These are phyloP conservation scores for Hybos culiciformis DNA, from an alignment of 2,888 invertebrate genomes.

Conservation along the genomic window DNA sequence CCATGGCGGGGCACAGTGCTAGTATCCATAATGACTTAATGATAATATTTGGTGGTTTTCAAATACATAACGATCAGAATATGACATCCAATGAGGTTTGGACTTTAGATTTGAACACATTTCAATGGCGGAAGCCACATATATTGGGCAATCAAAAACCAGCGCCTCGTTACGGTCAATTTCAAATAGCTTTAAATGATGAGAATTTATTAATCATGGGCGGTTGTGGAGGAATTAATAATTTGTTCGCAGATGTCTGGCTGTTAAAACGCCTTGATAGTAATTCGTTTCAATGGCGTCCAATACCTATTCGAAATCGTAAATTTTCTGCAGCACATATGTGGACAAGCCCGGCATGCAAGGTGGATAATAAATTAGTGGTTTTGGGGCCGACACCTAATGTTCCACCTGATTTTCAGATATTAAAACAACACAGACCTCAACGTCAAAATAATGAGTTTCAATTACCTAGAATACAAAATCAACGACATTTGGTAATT, in stretches of 20 bases:
- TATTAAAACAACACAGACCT: slow-evolving; percentile 31
- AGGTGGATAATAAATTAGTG: slow-evolving; percentile 62
- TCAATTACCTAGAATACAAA: not conserved
- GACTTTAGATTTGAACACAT: slow-evolving; percentile 66
- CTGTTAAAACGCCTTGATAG: slow-evolving; percentile 65
- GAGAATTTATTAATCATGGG: slow-evolving; percentile 68
- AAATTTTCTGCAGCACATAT: slow-evolving; percentile 73
- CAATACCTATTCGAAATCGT: slow-evolving; percentile 59
- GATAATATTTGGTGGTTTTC: slow-evolving; percentile 68
- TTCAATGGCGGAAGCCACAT: slow-evolving; percentile 63
- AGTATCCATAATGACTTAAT: slow-evolving; percentile 68
- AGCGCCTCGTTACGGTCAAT: slow-evolving; percentile 80
- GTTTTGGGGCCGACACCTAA: slow-evolving; percentile 42
- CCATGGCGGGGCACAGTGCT: slow-evolving; percentile 85
- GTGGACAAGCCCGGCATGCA: slow-evolving; percentile 87
- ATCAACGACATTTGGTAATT: too few species aligned
- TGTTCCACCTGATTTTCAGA: slow-evolving; percentile 33
- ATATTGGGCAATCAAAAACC: slow-evolving; percentile 51
- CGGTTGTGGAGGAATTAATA: slow-evolving; percentile 77
- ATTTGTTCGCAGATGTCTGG: slow-evolving; percentile 85
- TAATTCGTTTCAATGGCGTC: slow-evolving; percentile 58
- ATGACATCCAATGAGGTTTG: slow-evolving; percentile 70
- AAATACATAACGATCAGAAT: slow-evolving; percentile 37
- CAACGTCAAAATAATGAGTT: not conserved
- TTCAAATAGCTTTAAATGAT: slow-evolving; percentile 70